phyloP scores from a whole-genome alignment of 2,797 vertebrate species.

The Falco naumanni region DNA sequence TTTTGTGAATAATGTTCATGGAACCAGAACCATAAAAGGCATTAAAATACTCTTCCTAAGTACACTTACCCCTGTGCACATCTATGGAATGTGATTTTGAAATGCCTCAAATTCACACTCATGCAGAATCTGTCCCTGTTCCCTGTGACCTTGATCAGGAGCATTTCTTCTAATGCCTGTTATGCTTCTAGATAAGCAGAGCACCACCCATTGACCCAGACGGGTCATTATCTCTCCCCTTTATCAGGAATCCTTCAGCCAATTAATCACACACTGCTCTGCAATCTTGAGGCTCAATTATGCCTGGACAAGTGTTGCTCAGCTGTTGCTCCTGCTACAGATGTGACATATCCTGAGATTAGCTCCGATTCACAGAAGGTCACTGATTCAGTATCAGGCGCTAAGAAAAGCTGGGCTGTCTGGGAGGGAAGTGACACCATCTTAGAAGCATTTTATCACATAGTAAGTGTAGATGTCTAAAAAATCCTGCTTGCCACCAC shows the following conservation, averaged over 20 bases:
- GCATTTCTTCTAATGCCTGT: slow-evolving; percentile 57
- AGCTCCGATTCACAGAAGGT: slow-evolving; percentile 45
- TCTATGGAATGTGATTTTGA: slow-evolving; percentile 64
- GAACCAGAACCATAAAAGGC: slow-evolving; percentile 41
- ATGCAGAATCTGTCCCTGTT: slow-evolving; percentile 1
- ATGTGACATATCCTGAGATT: slow-evolving; percentile 69
- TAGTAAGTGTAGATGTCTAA: slow-evolving; percentile 68
- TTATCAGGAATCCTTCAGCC: slow-evolving; percentile 64
- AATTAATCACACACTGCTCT: slow-evolving; percentile 64
- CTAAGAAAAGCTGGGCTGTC: slow-evolving; percentile 72
- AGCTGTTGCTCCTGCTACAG: slow-evolving; percentile 70
- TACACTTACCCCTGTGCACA: neutral
- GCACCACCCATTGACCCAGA: slow-evolving; percentile 42
- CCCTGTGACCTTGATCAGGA: slow-evolving; percentile 71
- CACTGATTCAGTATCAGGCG: slow-evolving; percentile 37
- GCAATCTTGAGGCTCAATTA: slow-evolving; percentile 66
- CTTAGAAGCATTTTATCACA: slow-evolving; percentile 74
- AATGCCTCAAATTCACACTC: slow-evolving; percentile 58
- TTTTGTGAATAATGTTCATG: neutral
- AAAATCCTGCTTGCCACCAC: slow-evolving; percentile 74
- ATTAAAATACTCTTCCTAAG: neutral
- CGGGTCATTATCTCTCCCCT: slow-evolving; percentile 37
- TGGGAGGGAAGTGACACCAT: slow-evolving; percentile 73
- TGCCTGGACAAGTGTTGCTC: slow-evolving; percentile 64
- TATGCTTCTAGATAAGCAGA: slow-evolving; percentile 54